Evolutionary conservation across 1,140 invertebrate species (phyloP).

Genomic region (Battus philenor): DNA sequence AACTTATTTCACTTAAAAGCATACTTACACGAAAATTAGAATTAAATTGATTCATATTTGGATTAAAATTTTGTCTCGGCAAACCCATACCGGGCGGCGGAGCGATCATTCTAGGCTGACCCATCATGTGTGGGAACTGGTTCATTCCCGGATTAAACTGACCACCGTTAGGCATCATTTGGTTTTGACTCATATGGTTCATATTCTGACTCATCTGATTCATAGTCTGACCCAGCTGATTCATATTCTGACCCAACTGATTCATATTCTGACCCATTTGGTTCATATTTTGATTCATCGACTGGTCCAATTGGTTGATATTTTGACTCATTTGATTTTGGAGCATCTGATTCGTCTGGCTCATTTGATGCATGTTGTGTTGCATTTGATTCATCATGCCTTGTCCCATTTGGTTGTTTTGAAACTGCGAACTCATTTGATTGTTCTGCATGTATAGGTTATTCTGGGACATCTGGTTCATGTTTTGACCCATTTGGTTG

Average conservation of each 20-base stretch:
- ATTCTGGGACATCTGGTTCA: constrained; percentile 29
- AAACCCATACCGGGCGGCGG: constrained; percentile 55
- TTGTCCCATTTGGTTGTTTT: constrained; percentile 46
- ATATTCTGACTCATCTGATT: constrained; percentile 39
- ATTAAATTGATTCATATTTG: constrained; percentile 53
- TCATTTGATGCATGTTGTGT: constrained; percentile 27
- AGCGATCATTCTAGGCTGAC: constrained; percentile 52
- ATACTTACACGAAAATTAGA: constrained; percentile 66
- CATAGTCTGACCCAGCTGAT: constrained; percentile 30
- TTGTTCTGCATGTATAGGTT: constrained; percentile 49
- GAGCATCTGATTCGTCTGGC: constrained; percentile 35
- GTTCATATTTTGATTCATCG: constrained; percentile 30
- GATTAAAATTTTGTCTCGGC: constrained; percentile 55
- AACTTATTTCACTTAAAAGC: background rate
- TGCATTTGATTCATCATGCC: constrained; percentile 37
- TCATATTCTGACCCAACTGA: constrained; percentile 28
- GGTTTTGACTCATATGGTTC: constrained; percentile 39
- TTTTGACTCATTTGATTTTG: constrained; percentile 32
- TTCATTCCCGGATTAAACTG: constrained; percentile 39
- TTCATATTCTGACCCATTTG: constrained; percentile 33
- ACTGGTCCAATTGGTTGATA: constrained; percentile 32
- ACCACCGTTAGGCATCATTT: constrained; percentile 42
- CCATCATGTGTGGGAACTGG: constrained; percentile 52
- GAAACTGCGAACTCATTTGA: constrained; percentile 40
- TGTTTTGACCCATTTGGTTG: constrained; percentile 32